Conservation (phyloP, 2,113 vertebrate genomes). For the Sebastes fasciatus region DNA sequence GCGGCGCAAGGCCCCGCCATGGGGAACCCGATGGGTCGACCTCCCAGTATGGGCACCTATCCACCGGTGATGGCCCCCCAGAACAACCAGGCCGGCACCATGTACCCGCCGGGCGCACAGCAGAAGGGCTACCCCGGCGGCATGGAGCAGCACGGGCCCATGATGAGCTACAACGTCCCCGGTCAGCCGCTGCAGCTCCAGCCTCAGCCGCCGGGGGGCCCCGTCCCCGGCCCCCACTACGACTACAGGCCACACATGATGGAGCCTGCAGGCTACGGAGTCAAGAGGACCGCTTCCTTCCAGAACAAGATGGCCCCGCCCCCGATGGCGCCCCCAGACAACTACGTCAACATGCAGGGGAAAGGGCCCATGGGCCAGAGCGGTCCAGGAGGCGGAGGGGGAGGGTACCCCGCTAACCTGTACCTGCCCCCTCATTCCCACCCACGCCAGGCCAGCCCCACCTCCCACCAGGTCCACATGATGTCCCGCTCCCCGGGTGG, state of each 20-base stretch:
- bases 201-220: slow-evolving; percentile 83
- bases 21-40: slow-evolving; percentile 87
- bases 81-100: slow-evolving; percentile 73
- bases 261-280: slow-evolving; percentile 89
- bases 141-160: slow-evolving; percentile 86
- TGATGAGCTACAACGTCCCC: slow-evolving; percentile 88
- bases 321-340: slow-evolving; percentile 78
- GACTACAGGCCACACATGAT: slow-evolving; percentile 89
- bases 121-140: slow-evolving; percentile 89
- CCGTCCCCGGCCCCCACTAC: slow-evolving; percentile 87
- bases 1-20: slow-evolving; percentile 85
- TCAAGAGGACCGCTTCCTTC: slow-evolving; percentile 95
- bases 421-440: slow-evolving; percentile 89
- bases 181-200: slow-evolving; percentile 89
- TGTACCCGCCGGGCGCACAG: slow-evolving; percentile 83
- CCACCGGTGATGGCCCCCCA: slow-evolving; percentile 80
- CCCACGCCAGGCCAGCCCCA: slow-evolving; percentile 91
- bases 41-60: slow-evolving; percentile 85
- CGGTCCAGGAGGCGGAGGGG: slow-evolving; percentile 70
- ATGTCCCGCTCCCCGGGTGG: slow-evolving; percentile 86
- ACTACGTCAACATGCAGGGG: slow-evolving; percentile 88
- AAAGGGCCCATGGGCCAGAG: slow-evolving; percentile 88
- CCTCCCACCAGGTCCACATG: slow-evolving; percentile 91
- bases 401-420: slow-evolving; percentile 85
- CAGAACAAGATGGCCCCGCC: slow-evolving; percentile 91